Evolutionary conservation across 2,888 invertebrate species (phyloP), one percentile per base, ranked within the genome.

Genomic region (Pyrgus malvae): DNA sequence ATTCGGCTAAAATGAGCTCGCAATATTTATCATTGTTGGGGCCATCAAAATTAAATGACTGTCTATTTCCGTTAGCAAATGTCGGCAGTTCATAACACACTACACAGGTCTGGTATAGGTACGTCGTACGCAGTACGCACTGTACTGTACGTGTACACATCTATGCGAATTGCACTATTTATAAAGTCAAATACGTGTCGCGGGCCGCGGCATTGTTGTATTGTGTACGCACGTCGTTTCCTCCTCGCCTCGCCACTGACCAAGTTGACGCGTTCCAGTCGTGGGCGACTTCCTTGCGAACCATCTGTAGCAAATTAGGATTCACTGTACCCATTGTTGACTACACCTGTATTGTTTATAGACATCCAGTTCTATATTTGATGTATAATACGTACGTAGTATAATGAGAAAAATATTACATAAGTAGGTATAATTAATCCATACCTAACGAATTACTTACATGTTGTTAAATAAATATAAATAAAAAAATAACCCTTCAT

Each of bases 151-250:
- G 23, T 21, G 16, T 23, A 27, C 31, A 14, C 27, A 27, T 35
- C 51, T 44, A 51, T 51, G 42, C 72, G 70, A 60, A 68, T 68
- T 75, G 73, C 77, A 83, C 80, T 87, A 86, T 86, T 87, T 87
- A 83, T 87, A 83, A 86, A 87, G 81, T 82, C 80, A 78, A 82
- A 84, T 84, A 53, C 53, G 53, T 53, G 79, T 75, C 74, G 70
- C 66, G 69, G 76, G 79, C 75, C 74, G 70, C 66, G 69, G 76
- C 80, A 88, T 87, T 88, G 85, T 88, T 87, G 83, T 83, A 88
- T 85, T 86, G 88, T 78, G 69, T 66, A 68, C 72, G 65, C 60
- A 63, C 67, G 76, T 65, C 73, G 76, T 72, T 85, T 86, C 86
- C 87, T 84, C 74, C 70, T 75, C 38, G 38, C 44, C 51, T 37